Evolutionary conservation across 1,140 invertebrate genomes (phyloP).

Genomic region (Drosophila novamexicana): DNA sequence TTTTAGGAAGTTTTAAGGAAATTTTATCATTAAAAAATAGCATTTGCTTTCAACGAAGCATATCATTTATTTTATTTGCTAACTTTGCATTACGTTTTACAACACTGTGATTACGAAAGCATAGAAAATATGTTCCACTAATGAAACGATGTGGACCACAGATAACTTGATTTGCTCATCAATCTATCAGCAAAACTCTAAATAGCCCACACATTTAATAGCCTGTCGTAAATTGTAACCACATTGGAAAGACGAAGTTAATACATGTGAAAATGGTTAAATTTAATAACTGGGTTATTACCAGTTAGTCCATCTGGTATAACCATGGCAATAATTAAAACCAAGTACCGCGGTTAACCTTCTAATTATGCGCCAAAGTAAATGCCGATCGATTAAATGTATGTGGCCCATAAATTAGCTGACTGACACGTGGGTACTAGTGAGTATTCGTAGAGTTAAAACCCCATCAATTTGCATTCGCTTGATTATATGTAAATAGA

Average conservation of each 20-base stretch:
- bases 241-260: not conserved
- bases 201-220: too few species aligned
- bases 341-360: not conserved
- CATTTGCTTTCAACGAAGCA: too few species aligned
- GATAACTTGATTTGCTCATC: too few species aligned
- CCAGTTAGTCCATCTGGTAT: not conserved
- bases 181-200: too few species aligned
- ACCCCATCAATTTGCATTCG: constrained; percentile 30
- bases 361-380: constrained; percentile 9
- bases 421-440: constrained; percentile 2
- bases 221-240: not conserved
- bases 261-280: not conserved
- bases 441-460: constrained; percentile 32
- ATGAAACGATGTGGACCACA: too few species aligned
- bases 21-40: too few species aligned
- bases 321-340: not conserved
- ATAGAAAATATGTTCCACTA: too few species aligned
- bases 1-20: too few species aligned
- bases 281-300: not conserved
- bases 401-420: constrained; percentile 71
- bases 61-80: too few species aligned
- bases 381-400: constrained; percentile 38
- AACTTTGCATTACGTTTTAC: too few species aligned
- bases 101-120: too few species aligned
- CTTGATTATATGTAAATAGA: constrained; percentile 53